phyloP scores from a whole-genome alignment of 2,113 vertebrate species.

The Tragulus kanchil region DNA sequence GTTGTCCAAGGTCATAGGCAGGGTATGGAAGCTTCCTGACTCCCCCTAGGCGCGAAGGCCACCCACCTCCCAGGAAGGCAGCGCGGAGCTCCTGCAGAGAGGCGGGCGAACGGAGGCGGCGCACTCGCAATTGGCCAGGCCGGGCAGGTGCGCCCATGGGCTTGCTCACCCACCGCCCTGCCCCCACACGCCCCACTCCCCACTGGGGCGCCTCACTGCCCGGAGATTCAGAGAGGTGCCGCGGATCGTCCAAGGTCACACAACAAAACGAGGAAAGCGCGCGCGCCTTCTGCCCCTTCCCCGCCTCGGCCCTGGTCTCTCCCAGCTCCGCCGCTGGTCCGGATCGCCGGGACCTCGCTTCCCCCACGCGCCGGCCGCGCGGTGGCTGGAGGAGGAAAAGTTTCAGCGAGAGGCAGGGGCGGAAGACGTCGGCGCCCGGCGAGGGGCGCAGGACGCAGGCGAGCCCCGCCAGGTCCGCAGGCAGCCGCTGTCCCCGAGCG shows the following conservation, averaged over 20 bases:
- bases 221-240: constrained; percentile 2
- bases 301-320: neutral
- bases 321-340: neutral
- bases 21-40: neutral
- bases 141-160: rapidly evolving
- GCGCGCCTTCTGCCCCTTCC: neutral
- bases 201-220: neutral
- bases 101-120: neutral
- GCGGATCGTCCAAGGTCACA: constrained; percentile 73
- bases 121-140: neutral
- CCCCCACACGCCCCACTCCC: neutral
- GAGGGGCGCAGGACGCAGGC: neutral
- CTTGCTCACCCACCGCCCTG: neutral
- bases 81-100: neutral
- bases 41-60: neutral
- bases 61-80: neutral
- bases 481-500: neutral
- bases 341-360: neutral
- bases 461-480: neutral
- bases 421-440: neutral
- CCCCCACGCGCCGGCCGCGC: neutral
- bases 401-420: constrained; percentile 51
- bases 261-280: neutral
- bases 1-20: constrained; percentile 54
- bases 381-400: constrained; percentile 60